Conservation (phyloP, 2,113 vertebrate species). For the Pavo muticus region DNA sequence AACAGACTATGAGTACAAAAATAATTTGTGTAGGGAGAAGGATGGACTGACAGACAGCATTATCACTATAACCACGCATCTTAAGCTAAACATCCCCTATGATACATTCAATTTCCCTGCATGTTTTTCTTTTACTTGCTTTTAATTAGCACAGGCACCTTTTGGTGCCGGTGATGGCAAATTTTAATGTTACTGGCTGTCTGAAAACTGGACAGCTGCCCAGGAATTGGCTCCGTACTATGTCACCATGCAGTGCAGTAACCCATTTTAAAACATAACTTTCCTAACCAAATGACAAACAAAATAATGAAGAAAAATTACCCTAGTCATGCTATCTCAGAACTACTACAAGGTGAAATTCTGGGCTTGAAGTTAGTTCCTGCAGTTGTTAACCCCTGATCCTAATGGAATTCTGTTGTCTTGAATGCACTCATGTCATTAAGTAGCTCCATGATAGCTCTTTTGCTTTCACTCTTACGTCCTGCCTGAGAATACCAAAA, state of each 20-base stretch:
- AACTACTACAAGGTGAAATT: not conserved
- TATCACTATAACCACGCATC: not conserved
- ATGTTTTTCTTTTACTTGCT: not conserved
- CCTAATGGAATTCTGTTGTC: not conserved
- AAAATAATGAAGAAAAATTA: constrained; percentile 46
- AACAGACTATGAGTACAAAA: not conserved
- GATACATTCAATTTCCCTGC: not conserved
- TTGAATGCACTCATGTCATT: not conserved
- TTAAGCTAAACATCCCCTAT: not conserved
- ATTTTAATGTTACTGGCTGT: not conserved
- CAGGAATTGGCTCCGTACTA: not conserved
- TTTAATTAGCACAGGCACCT: not conserved
- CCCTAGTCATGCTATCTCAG: not conserved
- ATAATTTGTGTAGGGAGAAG: not conserved
- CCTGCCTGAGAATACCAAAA: not conserved
- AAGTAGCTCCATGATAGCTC: not conserved
- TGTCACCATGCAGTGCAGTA: not conserved
- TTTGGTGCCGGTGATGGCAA: constrained; percentile 7
- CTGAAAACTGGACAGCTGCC: constrained; percentile 43
- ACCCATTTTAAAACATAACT: not conserved
- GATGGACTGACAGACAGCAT: not conserved
- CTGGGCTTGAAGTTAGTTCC: not conserved
- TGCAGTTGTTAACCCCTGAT: constrained; percentile 23
- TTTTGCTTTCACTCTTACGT: not conserved
- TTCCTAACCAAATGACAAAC: not conserved